These are phyloP conservation scores for Thinocorus orbignyianus DNA, from an alignment of 2,113 vertebrate species.

Conservation along the genomic window DNA sequence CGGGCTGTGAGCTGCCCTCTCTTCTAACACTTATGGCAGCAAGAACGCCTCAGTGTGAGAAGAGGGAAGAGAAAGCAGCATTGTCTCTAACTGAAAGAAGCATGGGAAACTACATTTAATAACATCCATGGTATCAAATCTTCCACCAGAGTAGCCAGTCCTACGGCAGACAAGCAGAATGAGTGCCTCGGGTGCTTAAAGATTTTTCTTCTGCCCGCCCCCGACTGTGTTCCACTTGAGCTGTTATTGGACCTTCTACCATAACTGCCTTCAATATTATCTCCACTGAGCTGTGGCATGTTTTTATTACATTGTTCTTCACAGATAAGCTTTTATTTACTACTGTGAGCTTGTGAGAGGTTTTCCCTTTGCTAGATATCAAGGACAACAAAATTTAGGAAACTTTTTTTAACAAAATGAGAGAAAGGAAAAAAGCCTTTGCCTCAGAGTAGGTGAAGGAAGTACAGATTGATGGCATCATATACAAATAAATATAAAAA, in stretches of 20 bases:
- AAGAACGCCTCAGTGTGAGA: neutral
- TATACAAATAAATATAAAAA: neutral
- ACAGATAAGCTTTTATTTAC: neutral
- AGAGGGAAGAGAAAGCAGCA: neutral
- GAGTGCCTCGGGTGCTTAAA: neutral
- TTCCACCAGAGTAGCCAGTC: neutral
- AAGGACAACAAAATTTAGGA: neutral
- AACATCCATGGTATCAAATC: neutral
- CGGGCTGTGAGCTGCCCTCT: neutral
- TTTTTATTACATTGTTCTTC: neutral
- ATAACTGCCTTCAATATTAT: neutral
- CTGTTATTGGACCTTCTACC: neutral
- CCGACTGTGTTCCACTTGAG: neutral
- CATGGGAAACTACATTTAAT: neutral
- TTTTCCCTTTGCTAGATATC: neutral
- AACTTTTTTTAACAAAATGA: neutral
- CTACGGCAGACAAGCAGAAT: neutral
- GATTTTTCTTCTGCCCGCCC: neutral
- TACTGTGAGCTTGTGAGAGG: neutral
- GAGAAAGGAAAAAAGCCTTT: neutral
- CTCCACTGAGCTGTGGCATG: neutral
- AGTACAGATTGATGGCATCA: neutral
- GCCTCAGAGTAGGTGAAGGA: neutral
- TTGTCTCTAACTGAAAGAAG: neutral
- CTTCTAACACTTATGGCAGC: neutral